These are phyloP conservation scores for Pungitius pungitius DNA, from an alignment of 2,113 vertebrate species.

Conservation along the genomic window DNA sequence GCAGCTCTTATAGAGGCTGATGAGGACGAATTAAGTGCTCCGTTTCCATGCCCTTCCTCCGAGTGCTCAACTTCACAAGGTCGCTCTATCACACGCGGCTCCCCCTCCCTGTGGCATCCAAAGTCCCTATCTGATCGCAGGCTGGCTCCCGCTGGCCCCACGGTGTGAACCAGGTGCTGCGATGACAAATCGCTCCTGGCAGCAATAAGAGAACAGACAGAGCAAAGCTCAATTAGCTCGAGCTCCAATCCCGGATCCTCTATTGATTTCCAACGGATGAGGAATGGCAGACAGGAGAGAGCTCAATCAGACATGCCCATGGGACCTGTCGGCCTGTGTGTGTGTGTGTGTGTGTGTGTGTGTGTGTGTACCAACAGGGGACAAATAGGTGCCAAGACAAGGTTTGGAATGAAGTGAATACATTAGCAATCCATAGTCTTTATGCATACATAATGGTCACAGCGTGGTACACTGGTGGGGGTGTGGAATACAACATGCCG, in stretches of 20 bases:
- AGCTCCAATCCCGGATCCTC: conserved; percentile 77
- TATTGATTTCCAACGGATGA: conserved; percentile 82
- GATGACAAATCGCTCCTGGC: conserved; percentile 78
- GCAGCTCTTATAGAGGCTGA: conserved; percentile 29
- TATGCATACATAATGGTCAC: conserved; percentile 67
- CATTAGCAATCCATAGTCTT: conserved; percentile 55
- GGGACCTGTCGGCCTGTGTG: conserved; percentile 50
- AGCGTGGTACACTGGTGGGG: conserved; percentile 30
- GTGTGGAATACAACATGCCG: conserved; percentile 54
- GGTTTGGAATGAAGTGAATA: conserved; percentile 57
- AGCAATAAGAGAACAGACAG: conserved; percentile 76
- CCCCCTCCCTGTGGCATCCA: conserved; percentile 53
- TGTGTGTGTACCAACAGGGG: conserved; percentile 52
- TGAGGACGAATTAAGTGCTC: conserved; percentile 39
- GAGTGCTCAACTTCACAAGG: conserved; percentile 59
- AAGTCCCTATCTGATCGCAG: conserved; percentile 61
- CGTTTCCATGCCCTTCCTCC: conserved; percentile 46
- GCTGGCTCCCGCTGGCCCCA: conserved; percentile 50
- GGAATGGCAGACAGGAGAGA: conserved; percentile 80
- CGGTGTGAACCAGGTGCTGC: conserved; percentile 72
- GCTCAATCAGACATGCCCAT: conserved; percentile 78
- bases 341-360: background rate
- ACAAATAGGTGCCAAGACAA: conserved; percentile 50
- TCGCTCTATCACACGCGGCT: conserved; percentile 59
- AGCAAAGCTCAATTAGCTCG: conserved; percentile 81